phyloP scores from a whole-genome alignment of 1,140 invertebrate species.

The Apis cerana region DNA sequence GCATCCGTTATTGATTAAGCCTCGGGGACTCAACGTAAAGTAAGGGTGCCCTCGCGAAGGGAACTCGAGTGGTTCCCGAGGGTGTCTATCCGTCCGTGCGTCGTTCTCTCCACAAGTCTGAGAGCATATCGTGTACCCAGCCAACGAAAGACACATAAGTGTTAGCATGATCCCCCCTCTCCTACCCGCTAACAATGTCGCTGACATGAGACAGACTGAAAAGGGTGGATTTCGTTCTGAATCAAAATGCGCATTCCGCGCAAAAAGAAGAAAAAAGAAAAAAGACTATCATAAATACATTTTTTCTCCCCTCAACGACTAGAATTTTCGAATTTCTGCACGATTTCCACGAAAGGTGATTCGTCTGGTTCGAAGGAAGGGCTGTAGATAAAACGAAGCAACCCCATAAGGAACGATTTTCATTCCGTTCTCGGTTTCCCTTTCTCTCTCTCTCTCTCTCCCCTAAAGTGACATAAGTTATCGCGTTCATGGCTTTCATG shows the following conservation, averaged over 20 bases:
- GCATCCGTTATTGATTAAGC: constrained; percentile 70
- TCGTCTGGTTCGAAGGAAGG: neutral
- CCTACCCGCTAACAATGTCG: constrained; percentile 56
- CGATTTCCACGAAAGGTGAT: neutral
- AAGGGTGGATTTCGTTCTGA: constrained; percentile 32
- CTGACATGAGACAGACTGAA: constrained; percentile 51
- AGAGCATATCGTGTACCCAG: constrained; percentile 60
- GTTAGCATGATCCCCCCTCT: constrained; percentile 49
- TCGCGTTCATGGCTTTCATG: constrained; percentile 62
- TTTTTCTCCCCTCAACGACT: no score
- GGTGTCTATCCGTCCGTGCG: constrained; percentile 67
- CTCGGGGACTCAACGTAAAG: constrained; percentile 63
- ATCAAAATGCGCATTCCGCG: constrained; percentile 41
- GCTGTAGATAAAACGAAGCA: neutral
- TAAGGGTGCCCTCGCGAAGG: constrained; percentile 61
- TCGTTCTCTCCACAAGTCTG: constrained; percentile 67
- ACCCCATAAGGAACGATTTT: constrained; percentile 13
- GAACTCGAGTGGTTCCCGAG: constrained; percentile 67
- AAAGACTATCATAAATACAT: no score
- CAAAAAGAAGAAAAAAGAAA: neutral
- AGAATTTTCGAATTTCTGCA: neutral
- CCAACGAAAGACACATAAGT: constrained; percentile 61
- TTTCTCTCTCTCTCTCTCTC: neutral
- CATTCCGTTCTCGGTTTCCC: neutral
- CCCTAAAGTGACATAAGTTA: constrained; percentile 60